These are phyloP conservation scores for Onthophagus sagittarius DNA, from an alignment of 2,888 invertebrate species.

Conservation along the genomic window DNA sequence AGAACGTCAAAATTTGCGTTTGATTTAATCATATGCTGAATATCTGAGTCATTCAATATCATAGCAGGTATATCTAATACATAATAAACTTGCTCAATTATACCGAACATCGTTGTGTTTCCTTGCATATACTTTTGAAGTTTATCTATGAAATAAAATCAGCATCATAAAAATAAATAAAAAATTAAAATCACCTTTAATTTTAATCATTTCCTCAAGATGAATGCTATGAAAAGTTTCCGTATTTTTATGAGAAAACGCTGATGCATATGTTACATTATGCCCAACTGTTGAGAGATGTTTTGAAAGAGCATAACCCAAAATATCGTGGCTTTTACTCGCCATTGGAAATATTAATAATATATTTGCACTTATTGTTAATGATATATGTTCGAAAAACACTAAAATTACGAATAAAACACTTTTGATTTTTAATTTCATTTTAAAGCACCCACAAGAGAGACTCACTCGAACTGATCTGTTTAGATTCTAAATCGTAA, in stretches of 20 bases:
- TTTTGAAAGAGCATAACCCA: not conserved
- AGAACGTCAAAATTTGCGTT: constrained; percentile 18
- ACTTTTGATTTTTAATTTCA: no score
- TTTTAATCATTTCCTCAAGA: not conserved
- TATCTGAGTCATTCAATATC: not conserved
- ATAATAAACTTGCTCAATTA: not conserved
- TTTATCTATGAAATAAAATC: not conserved
- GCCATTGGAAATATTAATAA: not conserved
- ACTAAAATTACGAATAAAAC: not conserved
- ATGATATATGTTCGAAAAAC: not conserved
- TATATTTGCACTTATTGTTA: not conserved
- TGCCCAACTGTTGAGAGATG: not conserved
- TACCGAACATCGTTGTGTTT: not conserved
- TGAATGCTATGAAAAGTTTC: not conserved
- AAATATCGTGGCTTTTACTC: constrained; percentile 4
- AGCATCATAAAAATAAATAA: not conserved
- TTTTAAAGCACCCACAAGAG: no score
- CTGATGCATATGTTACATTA: not conserved
- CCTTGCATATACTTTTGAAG: not conserved
- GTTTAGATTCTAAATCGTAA: no score
- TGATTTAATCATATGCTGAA: constrained; percentile 16
- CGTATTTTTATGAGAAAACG: not conserved
- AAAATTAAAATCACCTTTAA: not conserved
- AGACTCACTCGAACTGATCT: no score
- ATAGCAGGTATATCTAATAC: not conserved